phyloP scores from a whole-genome alignment of 1,140 invertebrate species.

The Aphis craccivora region DNA sequence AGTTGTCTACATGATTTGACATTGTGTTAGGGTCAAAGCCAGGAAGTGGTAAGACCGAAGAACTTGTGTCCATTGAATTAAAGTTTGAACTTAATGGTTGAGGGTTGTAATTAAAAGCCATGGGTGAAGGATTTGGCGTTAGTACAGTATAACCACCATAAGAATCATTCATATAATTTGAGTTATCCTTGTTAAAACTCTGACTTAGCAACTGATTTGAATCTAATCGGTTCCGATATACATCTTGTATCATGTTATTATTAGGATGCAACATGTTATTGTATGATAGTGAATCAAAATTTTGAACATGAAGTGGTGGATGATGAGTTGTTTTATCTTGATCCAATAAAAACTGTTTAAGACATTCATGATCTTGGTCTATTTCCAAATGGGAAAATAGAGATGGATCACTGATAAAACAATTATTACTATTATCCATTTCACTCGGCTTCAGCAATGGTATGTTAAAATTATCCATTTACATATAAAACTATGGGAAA shows the following conservation, averaged over 20 bases:
- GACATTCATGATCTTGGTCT: slow-evolving; percentile 62
- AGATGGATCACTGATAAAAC: slow-evolving; percentile 52
- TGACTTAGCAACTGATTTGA: slow-evolving; percentile 37
- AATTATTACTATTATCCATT: slow-evolving; percentile 55
- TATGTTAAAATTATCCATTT: slow-evolving; percentile 50
- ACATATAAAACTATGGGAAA: slow-evolving; percentile 48
- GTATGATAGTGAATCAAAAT: slow-evolving; percentile 26
- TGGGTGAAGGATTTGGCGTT: slow-evolving; percentile 50
- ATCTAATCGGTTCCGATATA: slow-evolving; percentile 41
- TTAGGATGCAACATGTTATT: slow-evolving; percentile 49
- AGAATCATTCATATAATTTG: slow-evolving; percentile 44
- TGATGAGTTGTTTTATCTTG: slow-evolving; percentile 33
- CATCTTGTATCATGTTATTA: slow-evolving; percentile 37
- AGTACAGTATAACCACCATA: slow-evolving; percentile 51
- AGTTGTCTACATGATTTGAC: slow-evolving; percentile 29
- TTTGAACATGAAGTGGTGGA: slow-evolving; percentile 41
- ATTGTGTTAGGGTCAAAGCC: neutral
- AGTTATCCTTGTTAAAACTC: slow-evolving; percentile 46
- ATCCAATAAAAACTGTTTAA: slow-evolving; percentile 62
- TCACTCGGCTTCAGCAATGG: slow-evolving; percentile 33
- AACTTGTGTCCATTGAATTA: slow-evolving; percentile 50
- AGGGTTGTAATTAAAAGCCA: slow-evolving; percentile 51
- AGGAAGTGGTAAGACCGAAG: slow-evolving; percentile 30
- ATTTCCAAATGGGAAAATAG: slow-evolving; percentile 56
- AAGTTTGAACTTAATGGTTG: slow-evolving; percentile 36